Evolutionary conservation across 1,140 invertebrate species (phyloP).

Genomic region (Nasonia longicornis): DNA sequence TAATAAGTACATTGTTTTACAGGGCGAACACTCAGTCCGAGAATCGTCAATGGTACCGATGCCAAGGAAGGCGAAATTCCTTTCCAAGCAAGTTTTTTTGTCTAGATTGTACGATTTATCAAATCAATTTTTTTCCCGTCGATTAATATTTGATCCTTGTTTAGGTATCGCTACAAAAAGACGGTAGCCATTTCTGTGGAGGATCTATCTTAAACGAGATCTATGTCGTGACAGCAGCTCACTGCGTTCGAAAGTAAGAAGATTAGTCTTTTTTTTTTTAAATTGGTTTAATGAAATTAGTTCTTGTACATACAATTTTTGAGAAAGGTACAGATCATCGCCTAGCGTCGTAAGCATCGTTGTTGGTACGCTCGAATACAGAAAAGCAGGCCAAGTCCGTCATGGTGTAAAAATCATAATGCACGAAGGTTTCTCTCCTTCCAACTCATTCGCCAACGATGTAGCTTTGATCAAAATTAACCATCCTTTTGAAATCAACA

Average conservation of each 20-base stretch:
- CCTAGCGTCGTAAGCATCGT: not conserved
- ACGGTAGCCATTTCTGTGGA: conserved; percentile 23
- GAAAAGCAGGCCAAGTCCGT: not conserved
- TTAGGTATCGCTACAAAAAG: conserved; percentile 20
- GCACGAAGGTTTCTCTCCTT: not conserved
- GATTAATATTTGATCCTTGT: not conserved
- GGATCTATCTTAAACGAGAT: conserved; percentile 29
- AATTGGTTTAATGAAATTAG: not conserved
- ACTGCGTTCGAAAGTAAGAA: conserved; percentile 29
- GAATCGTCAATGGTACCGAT: conserved; percentile 22
- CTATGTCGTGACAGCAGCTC: conserved; percentile 30
- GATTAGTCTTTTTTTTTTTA: not conserved
- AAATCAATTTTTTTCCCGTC: not conserved
- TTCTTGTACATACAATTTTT: too few relatives aligned
- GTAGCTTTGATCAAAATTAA: conserved; percentile 10
- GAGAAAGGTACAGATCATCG: not conserved
- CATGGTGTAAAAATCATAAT: not conserved
- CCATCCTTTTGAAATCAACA: not conserved
- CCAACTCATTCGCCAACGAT: not conserved
- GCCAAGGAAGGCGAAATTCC: conserved; percentile 13
- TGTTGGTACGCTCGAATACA: not conserved
- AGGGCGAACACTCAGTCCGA: not conserved
- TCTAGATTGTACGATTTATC: not conserved
- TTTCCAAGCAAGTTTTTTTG: conserved; percentile 20
- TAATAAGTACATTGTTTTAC: not conserved